Percentiles rank a stretch among this genome's conserved stretches.
Evolutionary conservation across 2,797 vertebrate species (phyloP).

Genomic region (Scarus forsteni): DNA sequence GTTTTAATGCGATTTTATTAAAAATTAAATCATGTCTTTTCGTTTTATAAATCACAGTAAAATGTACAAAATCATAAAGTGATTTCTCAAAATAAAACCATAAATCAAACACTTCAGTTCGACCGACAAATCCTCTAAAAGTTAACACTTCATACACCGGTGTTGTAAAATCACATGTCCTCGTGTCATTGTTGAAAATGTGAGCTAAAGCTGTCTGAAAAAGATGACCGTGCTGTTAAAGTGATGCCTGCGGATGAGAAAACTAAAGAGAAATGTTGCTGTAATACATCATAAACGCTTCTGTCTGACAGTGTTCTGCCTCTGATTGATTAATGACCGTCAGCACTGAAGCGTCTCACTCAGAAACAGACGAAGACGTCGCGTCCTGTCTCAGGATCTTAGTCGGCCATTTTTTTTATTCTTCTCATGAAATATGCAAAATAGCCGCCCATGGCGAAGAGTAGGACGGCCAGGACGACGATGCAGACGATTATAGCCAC

Average conservation of each 20-base stretch:
- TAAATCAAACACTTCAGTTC: conserved; percentile 42
- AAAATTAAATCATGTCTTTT: neutral
- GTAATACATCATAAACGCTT: conserved; percentile 9
- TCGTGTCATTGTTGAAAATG: conserved; percentile 25
- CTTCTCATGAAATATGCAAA: conserved; percentile 34
- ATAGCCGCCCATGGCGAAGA: conserved; percentile 47
- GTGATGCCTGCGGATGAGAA: conserved; percentile 24
- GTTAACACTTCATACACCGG: conserved; percentile 36
- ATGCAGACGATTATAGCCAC: conserved; percentile 62
- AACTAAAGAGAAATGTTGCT: conserved; percentile 3
- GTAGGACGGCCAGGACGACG: conserved; percentile 53
- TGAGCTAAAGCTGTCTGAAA: conserved; percentile 31
- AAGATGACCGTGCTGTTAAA: conserved; percentile 14
- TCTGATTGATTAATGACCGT: conserved; percentile 10
- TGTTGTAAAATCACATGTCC: conserved; percentile 32
- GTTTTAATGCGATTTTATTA: conserved; percentile 18
- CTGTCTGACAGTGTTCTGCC: conserved; percentile 11
- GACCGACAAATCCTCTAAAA: conserved; percentile 28
- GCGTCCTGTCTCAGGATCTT: conserved; percentile 7
- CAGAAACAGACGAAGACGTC: neutral
- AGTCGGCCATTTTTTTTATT: conserved; percentile 14
- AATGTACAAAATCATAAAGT: conserved; percentile 5
- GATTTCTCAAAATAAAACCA: conserved; percentile 23
- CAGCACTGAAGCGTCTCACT: neutral
- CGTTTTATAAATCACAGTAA: conserved; percentile 15